phyloP scores from a whole-genome alignment of 2,113 vertebrate genomes.

The Trematocara macrostoma region DNA sequence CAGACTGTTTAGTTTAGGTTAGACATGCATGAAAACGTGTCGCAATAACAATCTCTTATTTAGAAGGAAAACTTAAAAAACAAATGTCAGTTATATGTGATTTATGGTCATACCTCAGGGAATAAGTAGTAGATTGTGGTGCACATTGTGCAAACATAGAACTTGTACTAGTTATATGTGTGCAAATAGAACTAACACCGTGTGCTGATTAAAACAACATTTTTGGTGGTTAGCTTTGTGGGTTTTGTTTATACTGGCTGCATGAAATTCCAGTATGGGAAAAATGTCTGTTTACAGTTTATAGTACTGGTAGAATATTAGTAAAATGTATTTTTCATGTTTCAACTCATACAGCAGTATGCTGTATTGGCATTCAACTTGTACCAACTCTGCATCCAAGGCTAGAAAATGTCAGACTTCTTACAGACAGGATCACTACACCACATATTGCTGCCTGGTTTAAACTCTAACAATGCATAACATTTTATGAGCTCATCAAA shows the following conservation, averaged over 20 bases:
- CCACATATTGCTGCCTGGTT: neutral
- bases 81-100: neutral
- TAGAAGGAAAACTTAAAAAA: neutral
- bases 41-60: neutral
- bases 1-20: neutral
- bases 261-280: neutral
- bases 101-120: neutral
- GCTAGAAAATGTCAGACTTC: neutral
- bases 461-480: conserved; percentile 16
- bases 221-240: neutral
- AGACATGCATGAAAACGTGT: neutral
- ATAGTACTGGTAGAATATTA: neutral
- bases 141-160: neutral
- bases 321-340: neutral
- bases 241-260: neutral
- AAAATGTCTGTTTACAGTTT: neutral
- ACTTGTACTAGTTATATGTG: neutral
- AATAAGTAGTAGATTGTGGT: neutral
- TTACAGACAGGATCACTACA: neutral
- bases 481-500: conserved; percentile 22
- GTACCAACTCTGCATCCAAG: neutral
- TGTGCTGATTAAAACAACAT: neutral
- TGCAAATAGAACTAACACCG: neutral
- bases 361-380: neutral
- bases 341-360: neutral